Evolutionary conservation across 2,797 vertebrate genomes (phyloP).

Genomic region (Vespertilio murinus): DNA sequence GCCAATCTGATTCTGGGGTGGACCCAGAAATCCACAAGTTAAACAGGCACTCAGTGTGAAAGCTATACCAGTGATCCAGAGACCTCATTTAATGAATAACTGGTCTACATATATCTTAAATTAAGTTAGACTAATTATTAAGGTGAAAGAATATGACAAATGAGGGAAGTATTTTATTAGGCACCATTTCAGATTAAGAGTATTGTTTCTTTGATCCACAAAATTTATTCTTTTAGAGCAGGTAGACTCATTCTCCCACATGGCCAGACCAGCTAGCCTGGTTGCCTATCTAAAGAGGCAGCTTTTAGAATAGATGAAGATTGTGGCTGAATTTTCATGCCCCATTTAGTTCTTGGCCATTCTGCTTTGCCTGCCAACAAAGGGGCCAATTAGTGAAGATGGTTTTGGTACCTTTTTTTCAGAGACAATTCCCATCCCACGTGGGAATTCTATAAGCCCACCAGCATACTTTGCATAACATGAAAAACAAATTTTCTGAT

Average conservation of each 20-base stretch:
- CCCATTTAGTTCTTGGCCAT: constrained; percentile 16
- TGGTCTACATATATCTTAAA: background rate
- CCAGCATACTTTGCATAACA: constrained; percentile 34
- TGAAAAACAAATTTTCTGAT: constrained; percentile 46
- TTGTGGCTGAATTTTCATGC: background rate
- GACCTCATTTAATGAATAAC: background rate
- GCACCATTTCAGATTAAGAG: background rate
- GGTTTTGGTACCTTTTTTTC: constrained; percentile 16
- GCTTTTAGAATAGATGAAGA: background rate
- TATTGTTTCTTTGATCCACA: background rate
- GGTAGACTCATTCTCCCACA: background rate
- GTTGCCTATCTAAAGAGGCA: constrained; percentile 4
- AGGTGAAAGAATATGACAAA: background rate
- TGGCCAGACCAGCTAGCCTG: background rate
- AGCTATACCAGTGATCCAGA: background rate
- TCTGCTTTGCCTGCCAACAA: constrained; percentile 37
- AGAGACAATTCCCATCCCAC: constrained; percentile 43
- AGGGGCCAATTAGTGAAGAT: constrained; percentile 60
- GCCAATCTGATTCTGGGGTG: background rate
- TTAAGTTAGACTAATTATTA: background rate
- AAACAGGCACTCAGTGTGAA: background rate
- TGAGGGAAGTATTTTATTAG: background rate
- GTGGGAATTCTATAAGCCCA: constrained; percentile 27
- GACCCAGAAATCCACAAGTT: background rate
- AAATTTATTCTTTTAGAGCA: background rate